A percentile compares a stretch with the other conserved stretches of the same genome.
Conservation (phyloP, 2,888 invertebrate genomes). For the Onchidella celtica region DNA sequence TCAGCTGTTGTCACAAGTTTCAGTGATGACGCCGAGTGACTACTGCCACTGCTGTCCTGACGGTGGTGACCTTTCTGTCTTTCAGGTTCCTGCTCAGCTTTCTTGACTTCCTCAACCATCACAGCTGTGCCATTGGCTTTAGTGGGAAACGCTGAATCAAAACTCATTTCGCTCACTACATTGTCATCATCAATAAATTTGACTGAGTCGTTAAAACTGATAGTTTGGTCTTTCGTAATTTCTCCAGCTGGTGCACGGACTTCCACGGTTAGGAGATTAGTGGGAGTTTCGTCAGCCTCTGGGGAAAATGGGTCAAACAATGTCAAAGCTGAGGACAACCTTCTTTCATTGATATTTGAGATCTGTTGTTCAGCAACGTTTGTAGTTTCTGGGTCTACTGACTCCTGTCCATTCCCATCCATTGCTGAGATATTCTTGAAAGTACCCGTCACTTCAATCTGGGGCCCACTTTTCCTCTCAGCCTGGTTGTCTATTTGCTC, state of each 20-base stretch:
- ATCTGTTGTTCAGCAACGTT: conserved; percentile 62
- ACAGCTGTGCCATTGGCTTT: conserved; percentile 36
- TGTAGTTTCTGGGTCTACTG: no score
- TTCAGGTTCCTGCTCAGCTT: background rate
- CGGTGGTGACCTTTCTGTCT: conserved; percentile 5
- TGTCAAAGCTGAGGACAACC: conserved; percentile 71
- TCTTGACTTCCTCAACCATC: background rate
- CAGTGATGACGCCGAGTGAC: conserved; percentile 57
- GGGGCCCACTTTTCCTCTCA: conserved; percentile 19
- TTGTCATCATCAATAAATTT: conserved; percentile 11
- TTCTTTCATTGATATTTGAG: conserved; percentile 69
- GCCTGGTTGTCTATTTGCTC: background rate
- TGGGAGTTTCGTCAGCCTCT: conserved; percentile 17
- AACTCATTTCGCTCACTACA: background rate
- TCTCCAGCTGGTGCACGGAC: background rate
- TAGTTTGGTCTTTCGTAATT: conserved; percentile 2
- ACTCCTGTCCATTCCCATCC: background rate
- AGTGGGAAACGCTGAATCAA: background rate
- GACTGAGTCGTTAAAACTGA: background rate
- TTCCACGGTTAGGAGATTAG: background rate
- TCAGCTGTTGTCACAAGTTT: conserved; percentile 38
- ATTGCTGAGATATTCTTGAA: conserved; percentile 36
- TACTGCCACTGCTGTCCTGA: conserved; percentile 61
- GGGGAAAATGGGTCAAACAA: conserved; percentile 65
- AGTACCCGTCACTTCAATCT: conserved; percentile 42